Conservation (phyloP, 2,888 invertebrate genomes). For the Brachyptera risi region DNA sequence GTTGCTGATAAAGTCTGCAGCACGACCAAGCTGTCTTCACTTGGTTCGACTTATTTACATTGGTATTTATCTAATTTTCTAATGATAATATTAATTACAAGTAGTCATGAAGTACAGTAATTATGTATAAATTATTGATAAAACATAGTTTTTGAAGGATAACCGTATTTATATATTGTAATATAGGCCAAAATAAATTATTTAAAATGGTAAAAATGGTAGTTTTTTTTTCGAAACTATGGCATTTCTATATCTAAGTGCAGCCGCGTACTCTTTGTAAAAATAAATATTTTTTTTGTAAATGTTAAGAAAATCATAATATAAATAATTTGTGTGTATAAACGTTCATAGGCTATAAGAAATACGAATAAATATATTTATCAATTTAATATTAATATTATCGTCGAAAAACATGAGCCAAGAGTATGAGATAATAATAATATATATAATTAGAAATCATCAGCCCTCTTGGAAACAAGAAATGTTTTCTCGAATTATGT, state of each 20-base stretch:
- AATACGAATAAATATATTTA: slow-evolving; percentile 10
- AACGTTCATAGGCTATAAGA: not conserved
- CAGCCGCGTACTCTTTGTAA: slow-evolving; percentile 18
- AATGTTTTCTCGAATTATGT: not conserved
- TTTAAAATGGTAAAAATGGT: slow-evolving; percentile 24
- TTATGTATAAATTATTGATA: not conserved
- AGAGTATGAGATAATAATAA: slow-evolving; percentile 2
- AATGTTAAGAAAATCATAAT: not conserved
- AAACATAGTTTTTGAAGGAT: slow-evolving; percentile 15
- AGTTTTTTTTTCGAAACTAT: not conserved
- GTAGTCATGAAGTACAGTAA: too few relatives aligned
- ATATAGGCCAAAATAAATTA: slow-evolving; percentile 28
- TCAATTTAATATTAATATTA: not conserved
- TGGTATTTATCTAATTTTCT: not conserved
- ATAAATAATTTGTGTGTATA: not conserved
- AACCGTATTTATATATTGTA: slow-evolving; percentile 28
- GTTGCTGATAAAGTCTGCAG: too few relatives aligned
- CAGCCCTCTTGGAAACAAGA: not conserved
- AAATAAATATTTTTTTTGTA: slow-evolving; percentile 20
- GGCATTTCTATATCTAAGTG: slow-evolving; percentile 4
- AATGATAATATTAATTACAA: too few relatives aligned
- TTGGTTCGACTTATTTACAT: too few relatives aligned
- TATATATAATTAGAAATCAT: not conserved
- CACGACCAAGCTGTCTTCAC: too few relatives aligned
- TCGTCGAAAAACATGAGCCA: not conserved